Evolutionary conservation across 2,888 invertebrate genomes (phyloP).

Genomic region (Cerastis rubricosa): DNA sequence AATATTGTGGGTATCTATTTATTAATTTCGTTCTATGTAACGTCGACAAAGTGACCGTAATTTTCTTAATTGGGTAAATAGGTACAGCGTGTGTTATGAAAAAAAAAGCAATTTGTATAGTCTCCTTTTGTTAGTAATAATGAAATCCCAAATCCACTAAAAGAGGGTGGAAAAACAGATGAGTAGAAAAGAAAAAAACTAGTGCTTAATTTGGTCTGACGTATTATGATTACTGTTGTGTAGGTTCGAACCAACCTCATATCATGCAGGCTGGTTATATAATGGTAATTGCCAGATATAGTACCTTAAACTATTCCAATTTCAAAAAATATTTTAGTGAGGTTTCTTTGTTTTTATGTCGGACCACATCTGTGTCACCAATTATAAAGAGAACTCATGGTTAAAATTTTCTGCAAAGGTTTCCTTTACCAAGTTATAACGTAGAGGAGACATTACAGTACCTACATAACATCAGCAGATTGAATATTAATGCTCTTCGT

Average conservation of each 20-base stretch:
- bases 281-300: not conserved
- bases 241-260: not conserved
- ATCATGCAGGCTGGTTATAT: not conserved
- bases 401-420: not conserved
- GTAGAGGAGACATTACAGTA: not conserved
- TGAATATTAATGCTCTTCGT: conserved; percentile 1
- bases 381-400: not conserved
- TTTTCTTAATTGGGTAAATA: conserved; percentile 52
- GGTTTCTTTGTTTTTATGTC: not conserved
- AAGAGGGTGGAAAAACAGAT: not conserved
- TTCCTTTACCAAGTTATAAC: not conserved
- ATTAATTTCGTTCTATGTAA: conserved; percentile 33
- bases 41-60: conserved; percentile 25
- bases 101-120: conserved; percentile 19
- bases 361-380: not conserved
- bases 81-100: conserved; percentile 1
- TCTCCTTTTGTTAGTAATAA: not conserved
- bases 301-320: not conserved
- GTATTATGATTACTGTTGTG: not conserved
- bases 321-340: not conserved
- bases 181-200: conserved; percentile 5
- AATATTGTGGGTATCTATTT: conserved; percentile 63
- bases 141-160: not conserved
- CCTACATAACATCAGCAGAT: not conserved
- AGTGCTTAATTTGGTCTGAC: not conserved